phyloP scores from a whole-genome alignment of 2,113 vertebrate species.

The Pontoporia blainvillei region DNA sequence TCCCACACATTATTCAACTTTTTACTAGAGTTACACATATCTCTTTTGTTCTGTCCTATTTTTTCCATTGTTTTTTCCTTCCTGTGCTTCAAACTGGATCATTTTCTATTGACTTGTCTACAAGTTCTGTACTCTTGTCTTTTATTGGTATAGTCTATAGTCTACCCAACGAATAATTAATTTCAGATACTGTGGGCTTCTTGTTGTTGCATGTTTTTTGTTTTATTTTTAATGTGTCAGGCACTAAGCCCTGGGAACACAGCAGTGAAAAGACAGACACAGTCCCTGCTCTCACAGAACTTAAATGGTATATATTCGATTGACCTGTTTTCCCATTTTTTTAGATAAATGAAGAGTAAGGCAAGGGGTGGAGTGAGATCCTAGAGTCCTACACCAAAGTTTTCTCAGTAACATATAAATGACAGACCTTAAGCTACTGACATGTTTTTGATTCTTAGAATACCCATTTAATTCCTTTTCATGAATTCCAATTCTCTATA shows the following conservation, averaged over 20 bases:
- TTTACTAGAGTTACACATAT: neutral
- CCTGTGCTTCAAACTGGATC: neutral
- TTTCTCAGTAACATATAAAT: constrained; percentile 16
- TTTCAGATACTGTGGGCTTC: neutral
- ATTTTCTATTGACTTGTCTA: neutral
- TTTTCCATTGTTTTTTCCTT: neutral
- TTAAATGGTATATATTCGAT: neutral
- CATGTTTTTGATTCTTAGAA: neutral
- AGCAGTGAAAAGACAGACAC: constrained; percentile 15
- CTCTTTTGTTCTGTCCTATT: neutral
- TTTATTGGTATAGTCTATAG: neutral
- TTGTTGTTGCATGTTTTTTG: neutral
- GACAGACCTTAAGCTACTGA: neutral
- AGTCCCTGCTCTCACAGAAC: neutral
- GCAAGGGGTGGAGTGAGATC: neutral
- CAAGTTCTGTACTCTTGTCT: neutral
- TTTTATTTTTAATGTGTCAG: neutral
- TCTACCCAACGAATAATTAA: constrained; percentile 7
- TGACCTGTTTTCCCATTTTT: neutral
- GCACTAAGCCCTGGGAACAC: neutral
- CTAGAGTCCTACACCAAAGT: neutral
- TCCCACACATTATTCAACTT: neutral
- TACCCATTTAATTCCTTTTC: neutral
- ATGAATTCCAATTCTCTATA: neutral
- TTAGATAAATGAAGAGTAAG: neutral